Base-by-base conservation (phyloP, 2,888 invertebrate genomes). In the Trissolcus japonicus region DNA sequence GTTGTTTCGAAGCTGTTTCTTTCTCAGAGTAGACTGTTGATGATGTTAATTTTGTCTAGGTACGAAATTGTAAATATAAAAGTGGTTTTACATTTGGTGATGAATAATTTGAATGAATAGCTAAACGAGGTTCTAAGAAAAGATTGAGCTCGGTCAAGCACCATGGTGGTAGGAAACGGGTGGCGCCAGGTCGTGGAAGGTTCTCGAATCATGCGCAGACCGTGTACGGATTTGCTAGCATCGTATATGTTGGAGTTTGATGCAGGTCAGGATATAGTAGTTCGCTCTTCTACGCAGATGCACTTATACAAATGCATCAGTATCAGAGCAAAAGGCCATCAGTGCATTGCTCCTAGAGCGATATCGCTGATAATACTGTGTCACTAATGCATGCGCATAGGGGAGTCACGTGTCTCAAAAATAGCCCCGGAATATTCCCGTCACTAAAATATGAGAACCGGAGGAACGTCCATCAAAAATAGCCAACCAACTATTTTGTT, bases 241-340 rank as follows among this genome's bases (percentile, higher is more conserved):
- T 76, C 66, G 59, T 69, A 73, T 67, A 67, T 67, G 69, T 59
- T 46, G 65, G n/a, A 76, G 74, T 72, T 78, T 80, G 78, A 78
- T 78, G 78, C 78, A 80, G 80, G 80, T 80, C 78, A 78, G 80
- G 76, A 80, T 78, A 72, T 76, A 74, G 74, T 76, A 76, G 76
- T 74, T 80, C 65, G 76, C 78, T 71, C 80, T 78, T 74, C 80
- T 80, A 78, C 80, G 80, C 80, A 78, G 80, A 80, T 80, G 80
- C 76, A 78, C 80, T 76, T 59, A 80, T 54, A 76, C 80, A 73
- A 65, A 66, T 66, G 71, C 76, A 76, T 66, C 54, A 66, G 61
- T 76, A 76, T 76, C 67, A 63, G 72, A 63, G 76, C 76, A 59
- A 79, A 77, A 80, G 76, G 78, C 76, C 80, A 78, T 73, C 75